Conservation (phyloP, 2,113 vertebrate species). For the Falco punctatus region DNA sequence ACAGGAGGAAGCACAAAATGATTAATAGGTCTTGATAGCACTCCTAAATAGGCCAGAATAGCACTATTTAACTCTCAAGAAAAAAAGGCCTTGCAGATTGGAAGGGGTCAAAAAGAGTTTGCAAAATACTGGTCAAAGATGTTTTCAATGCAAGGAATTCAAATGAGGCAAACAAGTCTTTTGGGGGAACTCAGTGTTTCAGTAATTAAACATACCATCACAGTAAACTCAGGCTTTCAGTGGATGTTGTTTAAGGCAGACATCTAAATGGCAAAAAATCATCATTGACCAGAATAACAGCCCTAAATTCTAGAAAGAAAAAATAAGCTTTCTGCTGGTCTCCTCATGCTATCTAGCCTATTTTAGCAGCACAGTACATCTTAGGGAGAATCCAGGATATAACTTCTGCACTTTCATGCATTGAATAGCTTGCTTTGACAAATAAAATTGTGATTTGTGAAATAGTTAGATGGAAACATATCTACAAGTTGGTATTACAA, state of each 20-base stretch:
- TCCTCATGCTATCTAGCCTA: neutral
- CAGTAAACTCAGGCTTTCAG: neutral
- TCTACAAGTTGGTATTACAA: neutral
- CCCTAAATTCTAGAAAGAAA: neutral
- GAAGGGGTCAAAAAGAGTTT: neutral
- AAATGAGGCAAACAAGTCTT: neutral
- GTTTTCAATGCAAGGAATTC: neutral
- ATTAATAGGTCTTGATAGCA: neutral
- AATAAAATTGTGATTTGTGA: neutral
- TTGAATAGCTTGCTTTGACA: neutral
- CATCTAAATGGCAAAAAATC: neutral
- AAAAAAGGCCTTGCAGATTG: neutral
- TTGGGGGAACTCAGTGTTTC: neutral
- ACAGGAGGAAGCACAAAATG: neutral
- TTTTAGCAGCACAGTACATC: neutral
- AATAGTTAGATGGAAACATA: neutral
- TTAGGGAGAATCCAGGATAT: neutral
- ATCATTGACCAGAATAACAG: neutral
- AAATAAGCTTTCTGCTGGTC: neutral
- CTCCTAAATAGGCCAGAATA: neutral
- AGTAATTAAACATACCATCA: neutral
- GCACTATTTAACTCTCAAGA: neutral
- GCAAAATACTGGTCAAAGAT: neutral
- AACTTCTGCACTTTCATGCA: neutral
- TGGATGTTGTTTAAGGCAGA: neutral